Evolutionary conservation across 2,888 invertebrate species (phyloP).

Genomic region (Gari tellinella): DNA sequence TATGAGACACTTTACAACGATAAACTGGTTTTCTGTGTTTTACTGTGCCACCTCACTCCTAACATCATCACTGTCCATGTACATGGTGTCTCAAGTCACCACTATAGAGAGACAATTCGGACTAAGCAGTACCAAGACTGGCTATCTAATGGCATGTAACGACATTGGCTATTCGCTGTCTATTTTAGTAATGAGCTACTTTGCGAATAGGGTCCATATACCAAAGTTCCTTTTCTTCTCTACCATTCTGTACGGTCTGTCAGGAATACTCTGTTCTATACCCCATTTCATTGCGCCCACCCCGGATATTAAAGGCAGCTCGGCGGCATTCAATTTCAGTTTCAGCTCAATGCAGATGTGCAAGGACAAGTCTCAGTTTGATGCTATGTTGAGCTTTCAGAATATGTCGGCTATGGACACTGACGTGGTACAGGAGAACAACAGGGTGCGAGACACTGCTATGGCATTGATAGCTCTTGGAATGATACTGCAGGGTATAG

Average conservation of each 20-base stretch:
- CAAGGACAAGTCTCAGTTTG: not conserved
- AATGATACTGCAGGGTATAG: slow-evolving; percentile 64
- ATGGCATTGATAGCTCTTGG: slow-evolving; percentile 56
- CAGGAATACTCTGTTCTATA: slow-evolving; percentile 53
- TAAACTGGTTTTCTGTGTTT: slow-evolving; percentile 48
- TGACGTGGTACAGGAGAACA: not conserved
- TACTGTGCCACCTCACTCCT: slow-evolving; percentile 56
- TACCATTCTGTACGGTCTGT: slow-evolving; percentile 52
- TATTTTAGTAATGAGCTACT: slow-evolving; percentile 56
- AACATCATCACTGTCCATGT: slow-evolving; percentile 57
- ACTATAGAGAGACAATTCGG: slow-evolving; percentile 72
- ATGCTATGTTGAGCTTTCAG: too few relatives aligned
- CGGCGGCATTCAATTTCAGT: not conserved
- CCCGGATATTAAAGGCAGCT: slow-evolving; percentile 10
- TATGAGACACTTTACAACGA: slow-evolving; percentile 42
- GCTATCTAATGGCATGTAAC: slow-evolving; percentile 72
- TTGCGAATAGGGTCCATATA: slow-evolving; percentile 52
- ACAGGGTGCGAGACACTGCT: slow-evolving; percentile 20
- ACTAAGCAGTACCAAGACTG: slow-evolving; percentile 68
- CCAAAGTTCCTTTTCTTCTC: slow-evolving; percentile 50
- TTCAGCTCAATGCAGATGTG: not conserved
- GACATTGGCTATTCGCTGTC: slow-evolving; percentile 70
- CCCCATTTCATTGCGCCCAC: slow-evolving; percentile 34
- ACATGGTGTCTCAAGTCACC: slow-evolving; percentile 66
- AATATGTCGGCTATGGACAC: too few relatives aligned